Conservation (phyloP, 2,797 vertebrate species). For the Adelosebastes latens region DNA sequence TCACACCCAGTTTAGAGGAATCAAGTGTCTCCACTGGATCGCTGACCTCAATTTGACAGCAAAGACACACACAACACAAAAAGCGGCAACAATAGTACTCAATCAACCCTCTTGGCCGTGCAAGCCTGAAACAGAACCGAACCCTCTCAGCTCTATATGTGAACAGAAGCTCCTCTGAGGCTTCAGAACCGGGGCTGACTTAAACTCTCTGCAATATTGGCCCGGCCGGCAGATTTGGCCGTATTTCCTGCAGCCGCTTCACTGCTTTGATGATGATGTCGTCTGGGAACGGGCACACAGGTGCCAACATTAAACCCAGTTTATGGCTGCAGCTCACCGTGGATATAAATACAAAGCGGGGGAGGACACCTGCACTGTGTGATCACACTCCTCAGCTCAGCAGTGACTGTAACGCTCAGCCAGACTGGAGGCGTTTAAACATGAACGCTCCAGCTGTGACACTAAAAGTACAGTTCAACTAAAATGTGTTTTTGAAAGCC, state of each 20-base stretch:
- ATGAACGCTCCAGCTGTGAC: constrained; percentile 1
- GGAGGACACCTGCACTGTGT: neutral
- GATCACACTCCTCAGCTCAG: constrained; percentile 28
- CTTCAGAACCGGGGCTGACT: neutral
- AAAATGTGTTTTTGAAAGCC: neutral
- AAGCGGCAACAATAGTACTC: neutral
- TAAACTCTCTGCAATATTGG: neutral
- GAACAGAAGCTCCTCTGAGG: constrained; percentile 9
- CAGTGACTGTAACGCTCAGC: neutral
- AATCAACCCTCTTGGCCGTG: neutral
- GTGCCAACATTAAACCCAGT: neutral
- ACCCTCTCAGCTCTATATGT: neutral
- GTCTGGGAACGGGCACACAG: neutral
- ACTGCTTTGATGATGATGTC: neutral
- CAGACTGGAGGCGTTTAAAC: constrained; percentile 14
- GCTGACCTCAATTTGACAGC: constrained; percentile 26
- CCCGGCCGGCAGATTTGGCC: neutral
- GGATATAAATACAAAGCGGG: constrained; percentile 24
- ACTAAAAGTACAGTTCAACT: neutral
- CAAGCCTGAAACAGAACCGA: neutral
- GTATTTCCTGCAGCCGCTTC: neutral
- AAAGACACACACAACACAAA: neutral
- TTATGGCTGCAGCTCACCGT: neutral
- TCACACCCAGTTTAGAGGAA: constrained; percentile 7
- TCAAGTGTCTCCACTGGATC: constrained; percentile 11